Evolutionary conservation across 2,888 invertebrate genomes (phyloP).

Genomic region (Leuctra nigra): DNA sequence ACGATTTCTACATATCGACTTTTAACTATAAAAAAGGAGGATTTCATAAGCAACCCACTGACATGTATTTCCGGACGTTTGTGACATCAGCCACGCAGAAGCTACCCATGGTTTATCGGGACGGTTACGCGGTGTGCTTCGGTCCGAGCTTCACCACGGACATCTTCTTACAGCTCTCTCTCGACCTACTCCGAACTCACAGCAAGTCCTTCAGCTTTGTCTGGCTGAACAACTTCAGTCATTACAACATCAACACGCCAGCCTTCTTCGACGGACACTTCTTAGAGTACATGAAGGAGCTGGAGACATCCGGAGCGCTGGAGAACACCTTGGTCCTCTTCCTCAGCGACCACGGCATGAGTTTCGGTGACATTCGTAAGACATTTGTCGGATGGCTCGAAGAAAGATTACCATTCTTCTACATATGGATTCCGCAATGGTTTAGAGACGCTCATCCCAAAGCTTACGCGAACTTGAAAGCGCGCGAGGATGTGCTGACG

Average conservation of each 20-base stretch:
- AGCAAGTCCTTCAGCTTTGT: conserved; percentile 59
- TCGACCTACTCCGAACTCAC: conserved; percentile 59
- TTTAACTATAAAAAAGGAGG: too few species aligned
- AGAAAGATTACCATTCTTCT: conserved; percentile 69
- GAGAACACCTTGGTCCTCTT: conserved; percentile 66
- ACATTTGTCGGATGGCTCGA: conserved; percentile 69
- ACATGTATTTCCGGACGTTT: too few species aligned
- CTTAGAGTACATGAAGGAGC: conserved; percentile 48
- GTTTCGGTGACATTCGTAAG: conserved; percentile 64
- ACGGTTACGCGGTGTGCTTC: too few species aligned
- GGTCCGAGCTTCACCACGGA: conserved; percentile 59
- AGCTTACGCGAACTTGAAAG: conserved; percentile 48
- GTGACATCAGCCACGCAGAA: too few species aligned
- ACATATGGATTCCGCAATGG: conserved; percentile 58
- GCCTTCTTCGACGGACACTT: conserved; percentile 59
- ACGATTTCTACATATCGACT: too few species aligned
- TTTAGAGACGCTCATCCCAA: conserved; percentile 49
- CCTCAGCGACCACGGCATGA: conserved; percentile 75
- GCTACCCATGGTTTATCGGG: too few species aligned
- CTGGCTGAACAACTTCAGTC: too few species aligned
- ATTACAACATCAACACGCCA: conserved; percentile 59
- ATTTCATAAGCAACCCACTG: too few species aligned
- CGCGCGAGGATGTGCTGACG: conserved; percentile 59
- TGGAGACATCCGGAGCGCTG: conserved; percentile 51
- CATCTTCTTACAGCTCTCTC: conserved; percentile 59